Conservation (phyloP, 2,797 vertebrate genomes). For the Enteromius afrohamiltoni region DNA sequence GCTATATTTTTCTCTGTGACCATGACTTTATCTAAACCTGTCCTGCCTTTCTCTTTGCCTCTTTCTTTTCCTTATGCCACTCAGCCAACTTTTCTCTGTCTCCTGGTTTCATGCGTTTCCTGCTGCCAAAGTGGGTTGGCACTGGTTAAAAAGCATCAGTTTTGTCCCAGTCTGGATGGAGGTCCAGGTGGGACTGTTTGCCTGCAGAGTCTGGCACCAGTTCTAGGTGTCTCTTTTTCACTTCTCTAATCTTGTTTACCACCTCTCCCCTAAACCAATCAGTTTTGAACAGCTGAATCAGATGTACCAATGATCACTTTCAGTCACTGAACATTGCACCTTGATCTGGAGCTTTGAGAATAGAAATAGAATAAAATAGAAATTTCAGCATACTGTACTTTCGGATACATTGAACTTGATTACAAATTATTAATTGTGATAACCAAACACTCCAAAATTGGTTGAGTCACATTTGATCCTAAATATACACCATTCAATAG, state of each 20-base stretch:
- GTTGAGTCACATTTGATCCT: not conserved
- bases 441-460: not conserved
- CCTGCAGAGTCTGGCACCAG: slow-evolving; percentile 18
- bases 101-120: slow-evolving; percentile 27
- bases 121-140: slow-evolving; percentile 18
- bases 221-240: slow-evolving; percentile 12
- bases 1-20: slow-evolving; percentile 1
- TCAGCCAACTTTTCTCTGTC: slow-evolving; percentile 4
- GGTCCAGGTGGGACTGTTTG: slow-evolving; percentile 18
- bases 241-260: slow-evolving; percentile 33
- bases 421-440: not conserved
- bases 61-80: slow-evolving; percentile 21
- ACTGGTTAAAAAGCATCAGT: slow-evolving; percentile 7
- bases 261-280: slow-evolving; percentile 28
- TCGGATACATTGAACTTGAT: not conserved
- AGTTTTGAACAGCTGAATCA: slow-evolving; percentile 12
- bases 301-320: not conserved
- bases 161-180: slow-evolving; percentile 11
- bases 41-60: not conserved
- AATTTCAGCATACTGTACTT: not conserved
- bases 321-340: not conserved
- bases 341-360: not conserved
- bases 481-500: not conserved
- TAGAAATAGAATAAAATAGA: not conserved
- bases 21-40: not conserved